Evolutionary conservation across 2,888 invertebrate genomes (phyloP), one percentile per base, ranked within the genome.

Genomic region (Sphaeridia pumilis): DNA sequence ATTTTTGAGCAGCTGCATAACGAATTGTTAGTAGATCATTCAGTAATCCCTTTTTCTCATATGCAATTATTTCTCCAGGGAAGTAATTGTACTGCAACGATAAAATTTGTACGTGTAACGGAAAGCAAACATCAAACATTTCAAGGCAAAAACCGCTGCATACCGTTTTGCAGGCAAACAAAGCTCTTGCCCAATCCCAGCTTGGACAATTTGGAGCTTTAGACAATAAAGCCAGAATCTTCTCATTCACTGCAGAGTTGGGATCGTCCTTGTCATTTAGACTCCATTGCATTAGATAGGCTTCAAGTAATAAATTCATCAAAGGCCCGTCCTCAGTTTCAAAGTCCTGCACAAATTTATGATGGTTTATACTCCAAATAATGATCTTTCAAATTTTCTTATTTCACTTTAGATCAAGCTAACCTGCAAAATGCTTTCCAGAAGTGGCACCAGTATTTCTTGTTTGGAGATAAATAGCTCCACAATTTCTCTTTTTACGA

Each of bases 131-230:
- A 12, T 43, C 7, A 43, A 17, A 41, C 20, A 43, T 24, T 43
- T 14, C 7, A 7, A 27, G 34, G 22, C 34, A 25, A 45, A 45
- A 27, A 5, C 14, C 3, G n/a, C 7, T 24, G 35, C 14, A 46
- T 58, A 64, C 61, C 60, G 59, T 62, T 61, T 64, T 64, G 49
- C 64, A 64, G 2, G 61, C 61, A 49, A 64, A 61, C 4, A 64
- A 49, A 4, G 64, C 62, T 43, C 64, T 46, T 4, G 62, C 58
- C 64, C 64, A 64, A 48, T 63, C 62, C 64, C 64, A 64, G 2
- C 59, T 49, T 21, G 58, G 61, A 53, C 64, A 64, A 14, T 64
- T 60, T 1, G 61, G 60, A 21, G 64, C 64, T 49, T 64, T 64
- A 1, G 61, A 58, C 7, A 64, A 42, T 21, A 64, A 43, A 21